These are phyloP conservation scores for Bettongia penicillata DNA, from an alignment of 2,113 vertebrate genomes.

Conservation along the genomic window DNA sequence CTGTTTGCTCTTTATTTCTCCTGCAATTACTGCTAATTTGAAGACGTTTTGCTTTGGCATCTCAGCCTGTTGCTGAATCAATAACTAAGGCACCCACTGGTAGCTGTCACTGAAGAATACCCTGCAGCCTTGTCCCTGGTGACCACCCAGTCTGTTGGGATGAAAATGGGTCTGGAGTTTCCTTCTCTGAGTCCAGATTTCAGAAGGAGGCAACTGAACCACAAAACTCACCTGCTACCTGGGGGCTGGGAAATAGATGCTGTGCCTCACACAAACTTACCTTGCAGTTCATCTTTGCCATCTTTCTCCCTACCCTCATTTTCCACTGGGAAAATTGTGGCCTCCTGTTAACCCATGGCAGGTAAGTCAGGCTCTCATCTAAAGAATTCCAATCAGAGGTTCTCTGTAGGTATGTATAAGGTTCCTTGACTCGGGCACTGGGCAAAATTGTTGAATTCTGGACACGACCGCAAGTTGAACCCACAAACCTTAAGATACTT, in stretches of 20 bases:
- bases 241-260: background rate
- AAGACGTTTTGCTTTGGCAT: constrained; percentile 58
- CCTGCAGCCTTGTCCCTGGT: background rate
- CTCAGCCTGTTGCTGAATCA: constrained; percentile 48
- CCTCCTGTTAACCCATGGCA: background rate
- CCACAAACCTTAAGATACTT: background rate
- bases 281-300: background rate
- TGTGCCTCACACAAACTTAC: background rate
- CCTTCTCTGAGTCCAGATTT: background rate
- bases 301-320: background rate
- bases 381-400: background rate
- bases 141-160: background rate
- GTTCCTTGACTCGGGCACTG: background rate
- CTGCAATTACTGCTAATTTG: constrained; percentile 73
- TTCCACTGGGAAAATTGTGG: background rate
- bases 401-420: background rate
- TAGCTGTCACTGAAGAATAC: background rate
- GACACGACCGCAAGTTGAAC: background rate
- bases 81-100: background rate
- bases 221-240: background rate
- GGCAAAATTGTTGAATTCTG: background rate
- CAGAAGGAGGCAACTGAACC: background rate
- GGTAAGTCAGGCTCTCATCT: background rate
- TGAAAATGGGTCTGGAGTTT: background rate
- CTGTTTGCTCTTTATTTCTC: constrained; percentile 67